A percentile compares a stretch with the other conserved stretches of the same genome.
Evolutionary conservation across 2,888 invertebrate species (phyloP).

Genomic region (Caenorhabditis sp.): DNA sequence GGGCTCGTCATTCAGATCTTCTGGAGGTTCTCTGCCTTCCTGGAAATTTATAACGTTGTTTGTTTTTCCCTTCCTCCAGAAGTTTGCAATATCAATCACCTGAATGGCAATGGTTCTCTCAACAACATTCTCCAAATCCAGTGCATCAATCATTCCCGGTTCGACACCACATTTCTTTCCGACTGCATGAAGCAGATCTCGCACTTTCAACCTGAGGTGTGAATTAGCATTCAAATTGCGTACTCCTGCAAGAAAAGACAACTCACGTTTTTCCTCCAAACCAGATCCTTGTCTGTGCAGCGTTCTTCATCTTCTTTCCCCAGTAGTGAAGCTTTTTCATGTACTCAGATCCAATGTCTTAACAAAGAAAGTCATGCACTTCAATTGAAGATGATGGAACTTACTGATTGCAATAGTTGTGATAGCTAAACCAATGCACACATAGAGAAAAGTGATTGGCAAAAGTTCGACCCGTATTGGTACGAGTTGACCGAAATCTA

Average conservation of each 20-base stretch:
- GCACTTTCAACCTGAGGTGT: constrained; percentile 76
- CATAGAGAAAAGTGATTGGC: constrained; percentile 82
- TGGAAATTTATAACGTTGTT: constrained; percentile 58
- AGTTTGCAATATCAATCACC: constrained; percentile 65
- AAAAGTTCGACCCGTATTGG: constrained; percentile 80
- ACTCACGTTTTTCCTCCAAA: constrained; percentile 82
- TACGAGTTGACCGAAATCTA: constrained; percentile 82
- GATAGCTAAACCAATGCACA: constrained; percentile 82
- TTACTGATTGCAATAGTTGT: constrained; percentile 82
- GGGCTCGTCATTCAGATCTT: constrained; percentile 78
- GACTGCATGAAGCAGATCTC: constrained; percentile 82
- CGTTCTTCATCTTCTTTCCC: constrained; percentile 82
- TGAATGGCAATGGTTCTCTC: constrained; percentile 81
- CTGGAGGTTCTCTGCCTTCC: constrained; percentile 81
- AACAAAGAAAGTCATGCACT: constrained; percentile 8
- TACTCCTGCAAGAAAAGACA: not conserved
- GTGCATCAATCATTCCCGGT: constrained; percentile 79
- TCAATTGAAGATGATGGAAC: not conserved
- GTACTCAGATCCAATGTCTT: constrained; percentile 82
- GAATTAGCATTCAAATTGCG: no score
- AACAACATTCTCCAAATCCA: constrained; percentile 83
- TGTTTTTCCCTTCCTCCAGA: not conserved
- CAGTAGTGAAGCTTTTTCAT: constrained; percentile 82
- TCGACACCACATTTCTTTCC: constrained; percentile 83
- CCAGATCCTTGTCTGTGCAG: constrained; percentile 81